Evolutionary conservation across 1,140 invertebrate species (phyloP), one percentile per base, ranked within the genome.

Genomic region (Gryllus bimaculatus): DNA sequence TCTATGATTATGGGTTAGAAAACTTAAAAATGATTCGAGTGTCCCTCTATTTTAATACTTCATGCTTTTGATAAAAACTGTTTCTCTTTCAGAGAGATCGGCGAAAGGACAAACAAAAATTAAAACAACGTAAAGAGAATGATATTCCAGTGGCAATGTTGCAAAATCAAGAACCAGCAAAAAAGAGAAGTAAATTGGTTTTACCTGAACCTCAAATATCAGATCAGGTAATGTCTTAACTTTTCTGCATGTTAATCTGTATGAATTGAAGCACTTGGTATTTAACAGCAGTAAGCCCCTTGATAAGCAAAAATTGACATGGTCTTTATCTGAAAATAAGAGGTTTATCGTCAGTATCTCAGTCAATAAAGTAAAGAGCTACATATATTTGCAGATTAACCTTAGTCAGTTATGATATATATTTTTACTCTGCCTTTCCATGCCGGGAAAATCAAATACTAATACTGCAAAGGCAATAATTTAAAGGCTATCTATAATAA

Each of bases 151-250:
- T 93, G 82, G 93, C 94, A 2, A 96, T 99, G 90, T 87, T 98
- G 47, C 92, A 95, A 83, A 93, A 93, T 81, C 92, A 95, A 82
- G 96, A 98, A 85, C 96, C 97, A 0, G 90, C 94, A 0, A 92
- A 93, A 79, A 99, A 99, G 86, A 89, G 98, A 77, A 98, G 95
- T 82, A 99, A 99, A 86, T 88, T 99, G 18, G 96, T 99, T 15
- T 84, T 99, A 54, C 98, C 98, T 8, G 91, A 94, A 81, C 98
- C 98, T 4, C 98, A 99, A 87, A 98, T 99, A 76, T 96, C 97
- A 0, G 98, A 99, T 86, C 91, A 94, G 86, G 91, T 90, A 82
- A 82, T 74, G 81, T 47, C 18, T 8, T 15, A 47, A 66, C 7
- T 66, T 2, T 66, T 66, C 2, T 18, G 10, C 54, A 66, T 66